Base-by-base conservation (phyloP, 53 echinoderm and acorn worm species). In the Actinopyga echinites region DNA sequence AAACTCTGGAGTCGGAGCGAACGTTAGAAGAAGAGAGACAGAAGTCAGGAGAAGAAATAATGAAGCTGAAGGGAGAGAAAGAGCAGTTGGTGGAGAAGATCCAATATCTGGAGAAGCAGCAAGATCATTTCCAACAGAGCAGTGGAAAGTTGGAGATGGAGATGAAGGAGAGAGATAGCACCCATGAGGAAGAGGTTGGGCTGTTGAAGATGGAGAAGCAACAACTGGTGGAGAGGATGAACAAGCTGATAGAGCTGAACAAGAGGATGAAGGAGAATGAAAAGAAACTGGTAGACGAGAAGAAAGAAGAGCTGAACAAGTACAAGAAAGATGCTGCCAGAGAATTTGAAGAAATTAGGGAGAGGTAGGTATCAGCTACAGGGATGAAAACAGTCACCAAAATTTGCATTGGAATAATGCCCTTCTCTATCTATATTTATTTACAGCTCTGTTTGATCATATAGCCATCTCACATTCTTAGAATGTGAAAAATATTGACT, bases 241-340 rank as follows among this genome's bases (percentile, higher is more conserved):
- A 80, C 6, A 62, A 75, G 64, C 57, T 83, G 33, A 59, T 83
- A 35, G 75, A 88, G 88, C 59, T 83, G 64, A 83, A 88, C 31
- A 35, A 74, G 36, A 74, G 54, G 60, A 64, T 61, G 25, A 83
- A 83, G 56, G 83, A 83, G 15, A 75, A 56, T 31, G 64, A 83
- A 6, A 60, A 22, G 63, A 28, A 28, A 31, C 65, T 64, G 6
- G 62, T 84, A 38, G 83, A 83, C 67, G 57, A 57, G 43, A 77
- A 84, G 55, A 30, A 65, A 8, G 65, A 49, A 24, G 79, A 83
- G 8, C 28, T 89, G 30, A 56, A 29, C 36, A 75, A 35, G 38
- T 80, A 56, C 78, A 83, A 79, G 49, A 56, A 79, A 29, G 59
- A 65, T 15, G 67, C 75, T 53, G 68, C 54, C 22, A 33, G 43